Evolutionary conservation across 2,888 invertebrate species (phyloP).

Genomic region (Cryptophagus acutangulus): DNA sequence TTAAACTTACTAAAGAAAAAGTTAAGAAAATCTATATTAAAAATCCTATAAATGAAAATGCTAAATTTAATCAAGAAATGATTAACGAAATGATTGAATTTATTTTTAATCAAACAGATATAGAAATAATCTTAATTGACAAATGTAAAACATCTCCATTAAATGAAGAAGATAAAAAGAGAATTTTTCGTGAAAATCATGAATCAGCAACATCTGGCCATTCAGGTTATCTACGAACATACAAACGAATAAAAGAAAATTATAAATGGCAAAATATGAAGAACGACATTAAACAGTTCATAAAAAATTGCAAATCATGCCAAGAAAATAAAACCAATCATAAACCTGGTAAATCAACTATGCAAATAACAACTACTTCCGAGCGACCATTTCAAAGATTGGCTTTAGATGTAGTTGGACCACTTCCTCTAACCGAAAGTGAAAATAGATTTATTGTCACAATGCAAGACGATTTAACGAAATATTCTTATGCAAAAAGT

Average conservation of each 20-base stretch:
- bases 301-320: conserved; percentile 22
- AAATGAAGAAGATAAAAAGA: conserved; percentile 3
- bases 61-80: too few relatives aligned
- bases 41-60: too few relatives aligned
- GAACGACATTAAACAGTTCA: conserved; percentile 20
- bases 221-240: conserved; percentile 14
- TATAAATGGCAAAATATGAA: conserved; percentile 23
- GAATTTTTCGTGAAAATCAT: conserved; percentile 11
- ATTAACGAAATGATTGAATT: too few relatives aligned
- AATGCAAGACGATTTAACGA: conserved; percentile 24
- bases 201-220: conserved; percentile 7
- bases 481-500: conserved; percentile 22
- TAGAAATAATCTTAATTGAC: too few relatives aligned
- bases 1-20: too few relatives aligned
- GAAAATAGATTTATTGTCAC: conserved; percentile 31
- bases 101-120: too few relatives aligned
- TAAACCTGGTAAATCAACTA: conserved; percentile 27
- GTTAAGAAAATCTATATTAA: too few relatives aligned
- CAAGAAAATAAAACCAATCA: conserved; percentile 28
- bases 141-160: too few relatives aligned
- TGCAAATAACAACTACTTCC: conserved; percentile 36
- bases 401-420: conserved; percentile 34
- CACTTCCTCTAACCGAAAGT: conserved; percentile 28
- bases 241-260: conserved; percentile 22
- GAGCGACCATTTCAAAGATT: conserved; percentile 32